These are phyloP conservation scores for Spatula clypeata DNA, from an alignment of 2,797 vertebrate genomes.

Conservation along the genomic window DNA sequence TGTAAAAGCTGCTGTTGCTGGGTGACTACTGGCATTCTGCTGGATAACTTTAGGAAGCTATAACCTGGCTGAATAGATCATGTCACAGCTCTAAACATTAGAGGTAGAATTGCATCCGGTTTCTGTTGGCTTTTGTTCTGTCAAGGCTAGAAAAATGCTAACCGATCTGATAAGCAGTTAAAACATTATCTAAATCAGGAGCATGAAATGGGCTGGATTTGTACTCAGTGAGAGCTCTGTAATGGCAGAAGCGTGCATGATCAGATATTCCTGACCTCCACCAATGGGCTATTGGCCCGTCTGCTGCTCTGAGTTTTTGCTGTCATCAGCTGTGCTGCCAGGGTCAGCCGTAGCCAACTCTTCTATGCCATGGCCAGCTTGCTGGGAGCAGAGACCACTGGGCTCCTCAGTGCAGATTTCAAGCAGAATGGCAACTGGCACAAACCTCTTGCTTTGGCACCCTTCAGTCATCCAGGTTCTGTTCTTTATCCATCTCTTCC, in stretches of 20 bases:
- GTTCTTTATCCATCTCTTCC: slow-evolving; percentile 71
- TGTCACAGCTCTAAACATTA: background rate
- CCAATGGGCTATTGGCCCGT: background rate
- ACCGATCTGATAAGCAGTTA: slow-evolving; percentile 7
- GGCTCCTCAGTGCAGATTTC: slow-evolving; percentile 54
- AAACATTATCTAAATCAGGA: background rate
- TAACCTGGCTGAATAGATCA: slow-evolving; percentile 12
- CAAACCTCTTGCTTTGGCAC: slow-evolving; percentile 59
- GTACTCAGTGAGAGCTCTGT: background rate
- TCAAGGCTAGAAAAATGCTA: slow-evolving; percentile 13
- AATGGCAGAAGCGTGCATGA: slow-evolving; percentile 32
- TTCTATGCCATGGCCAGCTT: slow-evolving; percentile 58
- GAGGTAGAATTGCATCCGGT: background rate
- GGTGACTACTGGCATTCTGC: slow-evolving; percentile 21
- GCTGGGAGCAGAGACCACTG: slow-evolving; percentile 53
- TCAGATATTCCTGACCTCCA: slow-evolving; percentile 16
- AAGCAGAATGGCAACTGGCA: slow-evolving; percentile 62
- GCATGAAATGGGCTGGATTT: background rate
- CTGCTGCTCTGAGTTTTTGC: background rate
- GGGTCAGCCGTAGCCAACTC: slow-evolving; percentile 29
- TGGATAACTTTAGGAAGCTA: slow-evolving; percentile 21
- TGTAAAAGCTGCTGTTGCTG: slow-evolving; percentile 49
- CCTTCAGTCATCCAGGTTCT: slow-evolving; percentile 65
- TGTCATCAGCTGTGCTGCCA: slow-evolving; percentile 58
- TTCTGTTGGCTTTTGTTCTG: slow-evolving; percentile 25